Evolutionary conservation across 2,797 vertebrate species (phyloP), one percentile per base, ranked within the genome.

Genomic region (Arremon brunneinucha): DNA sequence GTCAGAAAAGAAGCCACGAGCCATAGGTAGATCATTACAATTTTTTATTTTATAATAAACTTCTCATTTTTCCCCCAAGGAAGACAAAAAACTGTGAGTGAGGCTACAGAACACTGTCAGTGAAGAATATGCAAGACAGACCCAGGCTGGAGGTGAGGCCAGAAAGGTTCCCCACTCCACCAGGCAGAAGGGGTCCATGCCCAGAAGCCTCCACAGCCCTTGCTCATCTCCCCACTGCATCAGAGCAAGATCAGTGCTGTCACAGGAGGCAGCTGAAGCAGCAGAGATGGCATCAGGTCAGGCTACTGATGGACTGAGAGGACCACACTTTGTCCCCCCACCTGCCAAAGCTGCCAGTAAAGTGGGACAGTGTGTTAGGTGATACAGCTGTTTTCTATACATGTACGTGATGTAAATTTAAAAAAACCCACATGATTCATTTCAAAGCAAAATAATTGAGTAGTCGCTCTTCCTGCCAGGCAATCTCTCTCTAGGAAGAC

Each of bases 11-110:
- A 78, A 87, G 24, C 55, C 90, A 91, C 1, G 2, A 85, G 41
- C 15, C 62, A 59, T 1, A 39, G 30, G 41, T n/a, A 57, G 22
- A 78, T 81, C 79, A 70, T 93, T 89, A 92, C 72, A 35, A 70
- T 89, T 96, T 78, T 93, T 96, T 86, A 94, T 94, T 96, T 95
- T 95, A 88, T 93, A 92, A 94, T 90, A 96, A 97, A 96, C 57
- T 83, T 97, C 75, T 96, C 53, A 87, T 92, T 94, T 94, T 90
- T 79, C 52, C 91, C 71, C 94, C 70, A 65, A 95, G 87, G 94
- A 97, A 96, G 90, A 95, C 91, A 95, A 94, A 95, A 93, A 94
- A 80, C 62, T 9, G 77, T 92, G 90, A 93, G 71, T 83, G 89
- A 89, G 94, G 87, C 69, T 94, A 95, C 94, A 96, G 91, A 94